These are phyloP conservation scores for Aotus griseimembra DNA, from an alignment of 2,797 vertebrate genomes.

Conservation along the genomic window DNA sequence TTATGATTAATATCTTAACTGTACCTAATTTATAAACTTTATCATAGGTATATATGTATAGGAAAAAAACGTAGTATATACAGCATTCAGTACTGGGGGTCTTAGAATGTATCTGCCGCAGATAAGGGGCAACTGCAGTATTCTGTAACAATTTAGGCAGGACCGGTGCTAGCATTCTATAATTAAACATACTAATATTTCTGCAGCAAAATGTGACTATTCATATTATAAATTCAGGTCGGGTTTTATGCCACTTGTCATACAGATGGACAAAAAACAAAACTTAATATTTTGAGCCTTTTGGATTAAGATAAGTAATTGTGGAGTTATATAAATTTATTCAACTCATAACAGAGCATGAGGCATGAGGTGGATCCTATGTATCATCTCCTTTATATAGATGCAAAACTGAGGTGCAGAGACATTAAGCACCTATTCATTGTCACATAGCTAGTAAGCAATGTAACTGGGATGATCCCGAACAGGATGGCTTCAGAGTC, in stretches of 20 bases:
- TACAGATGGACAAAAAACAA: not conserved
- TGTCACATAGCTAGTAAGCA: not conserved
- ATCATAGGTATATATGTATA: not conserved
- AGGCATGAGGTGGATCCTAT: not conserved
- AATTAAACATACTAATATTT: conserved; percentile 16
- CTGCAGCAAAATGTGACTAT: not conserved
- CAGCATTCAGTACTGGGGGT: not conserved
- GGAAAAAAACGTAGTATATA: not conserved
- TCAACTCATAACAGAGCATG: not conserved
- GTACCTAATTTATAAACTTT: not conserved
- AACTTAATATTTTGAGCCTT: not conserved
- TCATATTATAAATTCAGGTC: not conserved
- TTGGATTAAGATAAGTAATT: not conserved
- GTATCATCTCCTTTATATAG: not conserved
- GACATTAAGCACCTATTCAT: not conserved
- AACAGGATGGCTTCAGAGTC: not conserved
- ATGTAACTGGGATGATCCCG: not conserved
- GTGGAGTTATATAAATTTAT: not conserved
- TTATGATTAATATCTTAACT: not conserved
- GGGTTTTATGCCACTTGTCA: not conserved
- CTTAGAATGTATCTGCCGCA: not conserved
- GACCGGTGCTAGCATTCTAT: not conserved
- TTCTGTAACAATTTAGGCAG: not conserved
- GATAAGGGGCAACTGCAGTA: not conserved
- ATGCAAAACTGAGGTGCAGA: not conserved